A percentile compares a stretch with the other conserved stretches of the same genome.
Conservation (phyloP, 1,140 invertebrate species). For the Adoxophyes honmai region DNA sequence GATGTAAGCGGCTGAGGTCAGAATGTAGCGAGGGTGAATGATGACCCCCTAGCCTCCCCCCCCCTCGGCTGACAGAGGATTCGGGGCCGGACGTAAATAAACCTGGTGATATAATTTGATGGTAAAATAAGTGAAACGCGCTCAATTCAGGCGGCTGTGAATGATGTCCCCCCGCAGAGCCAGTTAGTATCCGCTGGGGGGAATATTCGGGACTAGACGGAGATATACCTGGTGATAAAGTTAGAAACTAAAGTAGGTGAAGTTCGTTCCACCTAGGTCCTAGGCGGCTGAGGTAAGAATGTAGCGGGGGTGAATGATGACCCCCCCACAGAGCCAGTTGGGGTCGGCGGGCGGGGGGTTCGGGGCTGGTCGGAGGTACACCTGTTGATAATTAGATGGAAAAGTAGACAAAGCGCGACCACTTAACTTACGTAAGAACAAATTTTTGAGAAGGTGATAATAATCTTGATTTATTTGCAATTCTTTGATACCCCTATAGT, state of each 20-base stretch:
- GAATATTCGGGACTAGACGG: conserved; percentile 25
- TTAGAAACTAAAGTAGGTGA: too few species aligned
- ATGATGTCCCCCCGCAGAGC: conserved; percentile 58
- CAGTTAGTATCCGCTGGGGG: conserved; percentile 48
- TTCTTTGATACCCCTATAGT: too few species aligned
- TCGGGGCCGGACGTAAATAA: conserved; percentile 40
- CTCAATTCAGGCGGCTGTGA: conserved; percentile 59
- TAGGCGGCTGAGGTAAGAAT: conserved; percentile 58
- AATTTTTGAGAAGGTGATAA: too few species aligned
- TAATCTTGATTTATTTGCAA: too few species aligned
- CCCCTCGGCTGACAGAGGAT: conserved; percentile 20
- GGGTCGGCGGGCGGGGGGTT: conserved; percentile 11
- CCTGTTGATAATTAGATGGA: too few species aligned
- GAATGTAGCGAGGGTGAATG: conserved; percentile 42
- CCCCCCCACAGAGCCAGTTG: conserved; percentile 58
- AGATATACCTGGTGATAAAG: conserved; percentile 45
- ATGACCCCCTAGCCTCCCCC: conserved; percentile 61
- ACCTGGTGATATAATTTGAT: too few species aligned
- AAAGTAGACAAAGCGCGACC: too few species aligned
- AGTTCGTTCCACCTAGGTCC: conserved; percentile 52
- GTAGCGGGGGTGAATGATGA: conserved; percentile 47
- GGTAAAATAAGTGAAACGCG: too few species aligned
- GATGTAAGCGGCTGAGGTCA: conserved; percentile 60
- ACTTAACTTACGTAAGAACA: too few species aligned
- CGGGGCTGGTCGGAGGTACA: conserved; percentile 42